These are phyloP conservation scores for Phylloscopus collybita DNA, from an alignment of 2,797 vertebrate species.

Conservation along the genomic window DNA sequence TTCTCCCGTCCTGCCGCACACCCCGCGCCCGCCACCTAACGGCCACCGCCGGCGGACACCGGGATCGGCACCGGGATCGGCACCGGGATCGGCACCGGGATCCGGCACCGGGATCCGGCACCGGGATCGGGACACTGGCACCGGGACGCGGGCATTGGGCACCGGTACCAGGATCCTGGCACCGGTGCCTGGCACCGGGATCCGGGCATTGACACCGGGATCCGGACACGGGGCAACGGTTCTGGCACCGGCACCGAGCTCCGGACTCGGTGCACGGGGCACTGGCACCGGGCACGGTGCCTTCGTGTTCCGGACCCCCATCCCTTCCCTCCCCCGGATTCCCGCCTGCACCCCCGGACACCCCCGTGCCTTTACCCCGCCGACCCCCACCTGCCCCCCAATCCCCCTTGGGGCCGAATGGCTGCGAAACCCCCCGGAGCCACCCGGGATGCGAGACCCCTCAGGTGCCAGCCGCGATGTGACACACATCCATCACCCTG, in stretches of 20 bases:
- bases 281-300: not conserved
- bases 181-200: too few species aligned
- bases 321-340: not conserved
- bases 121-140: too few species aligned
- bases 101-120: not conserved
- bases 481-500: not conserved
- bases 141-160: not conserved
- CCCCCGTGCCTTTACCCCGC: too few species aligned
- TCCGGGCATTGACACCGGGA: not conserved
- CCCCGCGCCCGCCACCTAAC: slow-evolving; percentile 65
- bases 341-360: too few species aligned
- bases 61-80: not conserved
- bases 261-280: not conserved
- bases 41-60: not conserved
- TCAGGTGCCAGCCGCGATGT: not conserved
- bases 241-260: not conserved
- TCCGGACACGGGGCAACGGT: not conserved
- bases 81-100: not conserved
- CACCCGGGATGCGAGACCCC: not conserved
- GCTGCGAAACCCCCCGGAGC: not conserved
- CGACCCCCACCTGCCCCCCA: not conserved
- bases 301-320: too few species aligned
- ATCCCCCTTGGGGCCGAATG: too few species aligned
- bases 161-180: not conserved
- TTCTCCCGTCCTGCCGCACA: not conserved